Conservation (phyloP, 2,888 invertebrate genomes). For the Calameuta idolon region DNA sequence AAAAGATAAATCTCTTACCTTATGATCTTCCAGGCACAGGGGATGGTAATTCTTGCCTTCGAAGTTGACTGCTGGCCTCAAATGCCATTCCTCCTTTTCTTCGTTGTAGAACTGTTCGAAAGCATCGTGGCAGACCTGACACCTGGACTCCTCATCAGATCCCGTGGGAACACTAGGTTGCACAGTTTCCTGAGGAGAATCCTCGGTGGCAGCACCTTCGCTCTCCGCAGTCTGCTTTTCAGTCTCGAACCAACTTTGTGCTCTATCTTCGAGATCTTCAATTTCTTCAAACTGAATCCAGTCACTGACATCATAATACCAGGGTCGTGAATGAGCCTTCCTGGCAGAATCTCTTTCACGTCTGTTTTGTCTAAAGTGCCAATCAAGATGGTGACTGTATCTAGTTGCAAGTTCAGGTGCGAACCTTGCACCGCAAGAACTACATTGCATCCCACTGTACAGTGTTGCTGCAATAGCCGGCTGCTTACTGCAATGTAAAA, state of each 20-base stretch:
- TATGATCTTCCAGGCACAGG: slow-evolving; percentile 88
- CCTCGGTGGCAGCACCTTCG: slow-evolving; percentile 70
- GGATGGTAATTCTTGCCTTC: slow-evolving; percentile 89
- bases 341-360: slow-evolving; percentile 87
- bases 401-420: slow-evolving; percentile 88
- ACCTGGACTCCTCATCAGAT: slow-evolving; percentile 76
- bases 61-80: slow-evolving; percentile 83
- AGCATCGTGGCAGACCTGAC: slow-evolving; percentile 91
- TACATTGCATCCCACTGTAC: slow-evolving; percentile 95
- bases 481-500: slow-evolving; percentile 73
- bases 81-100: slow-evolving; percentile 97
- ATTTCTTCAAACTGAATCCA: slow-evolving; percentile 96
- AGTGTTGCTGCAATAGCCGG: slow-evolving; percentile 76
- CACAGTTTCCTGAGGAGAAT: slow-evolving; percentile 72
- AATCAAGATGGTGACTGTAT: slow-evolving; percentile 96
- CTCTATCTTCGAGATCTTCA: slow-evolving; percentile 90
- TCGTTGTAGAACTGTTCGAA: slow-evolving; percentile 97
- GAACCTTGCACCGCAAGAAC: slow-evolving; percentile 95
- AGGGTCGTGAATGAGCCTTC: slow-evolving; percentile 85
- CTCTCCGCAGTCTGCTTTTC: slow-evolving; percentile 73
- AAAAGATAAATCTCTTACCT: slow-evolving; percentile 68
- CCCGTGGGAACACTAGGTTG: slow-evolving; percentile 80
- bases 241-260: slow-evolving; percentile 89
- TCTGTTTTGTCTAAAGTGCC: slow-evolving; percentile 97
- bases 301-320: slow-evolving; percentile 91